A percentile compares a stretch with the other conserved stretches of the same genome.
phyloP scores from a whole-genome alignment of 1,140 invertebrate genomes.

The Phymastichus coffea region DNA sequence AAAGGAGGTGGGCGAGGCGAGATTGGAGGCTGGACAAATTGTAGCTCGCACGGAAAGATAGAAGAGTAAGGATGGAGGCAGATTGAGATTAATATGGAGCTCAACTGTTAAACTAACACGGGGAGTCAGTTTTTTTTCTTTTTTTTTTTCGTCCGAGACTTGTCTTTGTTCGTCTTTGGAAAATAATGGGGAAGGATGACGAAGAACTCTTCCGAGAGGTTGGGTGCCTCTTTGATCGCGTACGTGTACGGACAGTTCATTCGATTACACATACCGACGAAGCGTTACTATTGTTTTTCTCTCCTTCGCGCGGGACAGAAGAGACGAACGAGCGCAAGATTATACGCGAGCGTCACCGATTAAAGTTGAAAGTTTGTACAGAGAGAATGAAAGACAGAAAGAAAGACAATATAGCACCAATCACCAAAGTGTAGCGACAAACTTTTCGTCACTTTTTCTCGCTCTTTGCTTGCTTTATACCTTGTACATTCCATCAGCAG shows the following conservation, averaged over 20 bases:
- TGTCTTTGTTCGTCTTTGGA: too few species aligned
- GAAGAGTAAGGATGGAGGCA: too few species aligned
- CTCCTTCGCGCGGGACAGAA: too few species aligned
- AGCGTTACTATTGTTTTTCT: too few species aligned
- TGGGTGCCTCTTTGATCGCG: too few species aligned
- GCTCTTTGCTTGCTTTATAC: slow-evolving; percentile 59
- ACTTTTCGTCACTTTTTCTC: slow-evolving; percentile 31
- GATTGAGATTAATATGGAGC: slow-evolving; percentile 10
- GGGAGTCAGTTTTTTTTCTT: neutral
- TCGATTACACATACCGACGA: too few species aligned
- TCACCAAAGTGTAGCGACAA: slow-evolving; percentile 28
- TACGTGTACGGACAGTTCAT: too few species aligned
- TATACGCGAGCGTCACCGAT: too few species aligned
- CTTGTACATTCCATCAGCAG: slow-evolving; percentile 89
- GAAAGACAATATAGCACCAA: slow-evolving; percentile 4
- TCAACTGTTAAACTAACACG: neutral
- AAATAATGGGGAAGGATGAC: neutral
- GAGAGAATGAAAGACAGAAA: slow-evolving; percentile 11
- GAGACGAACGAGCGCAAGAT: neutral
- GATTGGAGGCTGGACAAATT: neutral
- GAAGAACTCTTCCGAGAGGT: neutral
- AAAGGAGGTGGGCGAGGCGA: neutral
- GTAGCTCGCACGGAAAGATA: too few species aligned
- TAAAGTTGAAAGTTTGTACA: neutral
- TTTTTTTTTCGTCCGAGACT: neutral